Percentiles rank a stretch among this genome's conserved stretches.
phyloP scores from a whole-genome alignment of 2,797 vertebrate genomes.

The Mionectes olivaceus region DNA sequence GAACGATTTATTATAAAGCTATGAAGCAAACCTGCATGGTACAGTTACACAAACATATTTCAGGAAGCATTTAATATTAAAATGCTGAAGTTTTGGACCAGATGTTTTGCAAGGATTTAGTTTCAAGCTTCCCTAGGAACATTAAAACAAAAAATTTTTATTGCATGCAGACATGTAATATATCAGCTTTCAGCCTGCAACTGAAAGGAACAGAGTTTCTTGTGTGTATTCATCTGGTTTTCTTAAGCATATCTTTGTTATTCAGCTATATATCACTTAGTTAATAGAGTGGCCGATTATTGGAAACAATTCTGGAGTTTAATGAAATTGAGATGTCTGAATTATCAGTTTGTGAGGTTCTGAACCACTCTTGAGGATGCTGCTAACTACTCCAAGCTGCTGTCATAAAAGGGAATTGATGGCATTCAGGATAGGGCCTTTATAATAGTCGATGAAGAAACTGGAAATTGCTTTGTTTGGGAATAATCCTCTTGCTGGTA shows the following conservation, averaged over 20 bases:
- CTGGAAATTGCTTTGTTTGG: neutral
- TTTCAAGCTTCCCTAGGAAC: constrained; percentile 58
- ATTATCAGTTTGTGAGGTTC: neutral
- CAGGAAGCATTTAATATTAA: constrained; percentile 69
- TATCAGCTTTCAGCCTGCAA: constrained; percentile 39
- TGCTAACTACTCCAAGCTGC: neutral
- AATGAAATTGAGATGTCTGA: neutral
- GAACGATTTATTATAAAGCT: constrained; percentile 35
- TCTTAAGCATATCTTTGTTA: neutral
- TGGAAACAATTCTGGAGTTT: neutral
- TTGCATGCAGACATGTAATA: constrained; percentile 38
- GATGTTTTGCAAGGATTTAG: constrained; percentile 53
- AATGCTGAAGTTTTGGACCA: constrained; percentile 50
- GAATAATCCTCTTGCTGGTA: neutral
- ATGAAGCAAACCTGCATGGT: neutral
- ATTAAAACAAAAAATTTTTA: constrained; percentile 54
- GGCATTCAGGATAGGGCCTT: neutral
- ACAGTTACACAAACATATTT: constrained; percentile 42
- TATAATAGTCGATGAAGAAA: neutral
- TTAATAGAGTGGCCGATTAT: neutral
- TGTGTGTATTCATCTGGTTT: constrained; percentile 38
- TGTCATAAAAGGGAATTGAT: neutral
- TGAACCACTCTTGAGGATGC: neutral
- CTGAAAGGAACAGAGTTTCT: neutral
- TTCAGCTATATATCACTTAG: neutral